Base-by-base conservation (phyloP, 2,888 invertebrate genomes). In the Rotaria socialis region DNA sequence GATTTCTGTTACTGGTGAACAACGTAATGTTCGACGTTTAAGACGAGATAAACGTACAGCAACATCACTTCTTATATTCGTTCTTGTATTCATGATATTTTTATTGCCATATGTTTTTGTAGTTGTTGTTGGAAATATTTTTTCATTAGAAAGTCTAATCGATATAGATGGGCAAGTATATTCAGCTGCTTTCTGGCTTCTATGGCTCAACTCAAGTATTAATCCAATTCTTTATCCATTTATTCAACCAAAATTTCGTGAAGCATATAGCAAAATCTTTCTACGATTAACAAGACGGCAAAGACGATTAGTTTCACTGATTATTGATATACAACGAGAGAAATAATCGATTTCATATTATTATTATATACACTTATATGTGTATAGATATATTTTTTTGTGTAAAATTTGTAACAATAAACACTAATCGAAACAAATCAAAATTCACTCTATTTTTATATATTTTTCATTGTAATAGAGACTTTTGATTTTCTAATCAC, bases 221-320 rank as follows among this genome's bases (percentile, higher is more conserved):
- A 89, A 89, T 86, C 89, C 89, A 1, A 86, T 89, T 14, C 87
- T 89, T 2, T 89, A 89, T 86, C 88, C 89, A 4, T 87, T 89
- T 56, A 85, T 89, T 24, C 89, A 89, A 84, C 87, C 87, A 16
- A 85, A 88, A 52, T 89, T 88, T 85, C 88, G 89, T 55, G 86
- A 87, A 8, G 89, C 89, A 2, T 89, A 89, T 84, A 67, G 41
- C n/a, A 84, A 85, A 43, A 87, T 88, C 16, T 80, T 87, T n/a
- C 14, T 47, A 80, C 47, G 80, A 47, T 41, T 80, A 10, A 80
- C 27, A 35, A 67, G 67, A 67, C 67, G 67, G 35, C 67, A 35
- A 27, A 35, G 67, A 16, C 35, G 67, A 35, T 19, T 67, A 67
- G 67, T 35, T 35, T 67, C 67, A 16, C 67, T 67, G 35, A 67